A percentile compares a stretch with the other conserved stretches of the same genome.
phyloP scores from a whole-genome alignment of 2,113 vertebrate genomes.

The Oceanites oceanicus region DNA sequence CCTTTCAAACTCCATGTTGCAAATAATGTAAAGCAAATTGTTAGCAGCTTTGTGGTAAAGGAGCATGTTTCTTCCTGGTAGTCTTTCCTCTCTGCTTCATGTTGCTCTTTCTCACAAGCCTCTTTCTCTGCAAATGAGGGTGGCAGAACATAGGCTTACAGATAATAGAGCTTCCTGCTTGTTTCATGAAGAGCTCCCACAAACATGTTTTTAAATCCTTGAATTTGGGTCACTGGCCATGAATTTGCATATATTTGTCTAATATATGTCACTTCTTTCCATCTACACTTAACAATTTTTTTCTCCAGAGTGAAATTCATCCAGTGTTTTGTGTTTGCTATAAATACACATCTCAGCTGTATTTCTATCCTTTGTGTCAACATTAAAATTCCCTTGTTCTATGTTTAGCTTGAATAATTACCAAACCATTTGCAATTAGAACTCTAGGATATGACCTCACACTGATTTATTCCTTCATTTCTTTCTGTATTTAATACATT shows the following conservation, averaged over 20 bases:
- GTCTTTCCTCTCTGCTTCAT: neutral
- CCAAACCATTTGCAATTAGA: slow-evolving; percentile 76
- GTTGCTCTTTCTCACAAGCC: neutral
- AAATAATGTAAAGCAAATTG: slow-evolving; percentile 12
- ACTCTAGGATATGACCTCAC: slow-evolving; percentile 76
- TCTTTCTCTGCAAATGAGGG: neutral
- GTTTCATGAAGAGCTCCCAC: neutral
- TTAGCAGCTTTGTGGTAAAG: slow-evolving; percentile 9
- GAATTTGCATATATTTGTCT: neutral
- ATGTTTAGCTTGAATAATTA: slow-evolving; percentile 80
- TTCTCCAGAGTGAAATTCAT: slow-evolving; percentile 46
- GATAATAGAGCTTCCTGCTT: neutral
- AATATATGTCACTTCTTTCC: neutral
- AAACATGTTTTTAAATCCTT: slow-evolving; percentile 33
- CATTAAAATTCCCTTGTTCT: slow-evolving; percentile 74
- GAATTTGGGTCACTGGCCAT: neutral
- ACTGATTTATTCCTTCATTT: slow-evolving; percentile 68
- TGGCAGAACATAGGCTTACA: neutral
- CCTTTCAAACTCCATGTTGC: neutral
- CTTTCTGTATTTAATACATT: slow-evolving; percentile 78
- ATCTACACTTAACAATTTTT: neutral
- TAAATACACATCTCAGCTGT: slow-evolving; percentile 60
- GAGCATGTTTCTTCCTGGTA: neutral
- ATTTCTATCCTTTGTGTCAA: slow-evolving; percentile 72
- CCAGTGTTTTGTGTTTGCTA: slow-evolving; percentile 59